Percentiles rank a stretch among this genome's conserved stretches.
Conservation (phyloP, 2,113 vertebrate genomes). For the Ciconia maguari region DNA sequence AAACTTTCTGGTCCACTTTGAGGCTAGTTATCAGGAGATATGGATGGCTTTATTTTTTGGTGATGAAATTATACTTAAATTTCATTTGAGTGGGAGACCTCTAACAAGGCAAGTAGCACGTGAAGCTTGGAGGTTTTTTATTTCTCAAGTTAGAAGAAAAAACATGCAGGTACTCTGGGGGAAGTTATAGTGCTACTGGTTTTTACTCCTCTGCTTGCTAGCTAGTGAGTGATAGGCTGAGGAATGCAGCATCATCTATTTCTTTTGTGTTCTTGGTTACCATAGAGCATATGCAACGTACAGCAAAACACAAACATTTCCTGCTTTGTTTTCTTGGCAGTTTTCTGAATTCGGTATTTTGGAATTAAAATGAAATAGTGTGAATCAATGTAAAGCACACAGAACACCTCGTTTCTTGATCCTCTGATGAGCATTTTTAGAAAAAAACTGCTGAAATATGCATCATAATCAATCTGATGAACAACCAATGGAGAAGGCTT, state of each 20-base stretch:
- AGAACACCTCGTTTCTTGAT: conserved; percentile 49
- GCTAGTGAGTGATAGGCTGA: conserved; percentile 21
- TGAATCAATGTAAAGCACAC: conserved; percentile 47
- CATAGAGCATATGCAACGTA: conserved; percentile 33
- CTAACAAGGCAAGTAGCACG: neutral
- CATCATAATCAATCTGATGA: conserved; percentile 66
- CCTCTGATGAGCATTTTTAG: conserved; percentile 70
- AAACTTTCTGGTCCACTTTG: neutral
- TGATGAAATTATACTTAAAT: neutral
- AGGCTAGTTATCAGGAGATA: neutral
- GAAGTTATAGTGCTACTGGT: neutral
- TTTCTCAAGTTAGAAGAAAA: neutral
- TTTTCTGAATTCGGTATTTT: conserved; percentile 57
- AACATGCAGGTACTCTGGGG: neutral
- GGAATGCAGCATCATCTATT: conserved; percentile 59
- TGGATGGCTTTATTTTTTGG: neutral
- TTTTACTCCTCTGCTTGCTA: conserved; percentile 27
- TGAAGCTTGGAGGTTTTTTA: neutral
- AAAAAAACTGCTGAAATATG: conserved; percentile 65
- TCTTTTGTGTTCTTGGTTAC: conserved; percentile 57
- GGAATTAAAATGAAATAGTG: conserved; percentile 60
- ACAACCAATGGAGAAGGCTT: conserved; percentile 50
- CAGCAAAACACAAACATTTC: conserved; percentile 52
- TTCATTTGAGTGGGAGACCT: neutral
- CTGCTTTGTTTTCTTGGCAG: conserved; percentile 53